phyloP scores from a whole-genome alignment of 1,140 invertebrate species.

The Drosophila sp. region DNA sequence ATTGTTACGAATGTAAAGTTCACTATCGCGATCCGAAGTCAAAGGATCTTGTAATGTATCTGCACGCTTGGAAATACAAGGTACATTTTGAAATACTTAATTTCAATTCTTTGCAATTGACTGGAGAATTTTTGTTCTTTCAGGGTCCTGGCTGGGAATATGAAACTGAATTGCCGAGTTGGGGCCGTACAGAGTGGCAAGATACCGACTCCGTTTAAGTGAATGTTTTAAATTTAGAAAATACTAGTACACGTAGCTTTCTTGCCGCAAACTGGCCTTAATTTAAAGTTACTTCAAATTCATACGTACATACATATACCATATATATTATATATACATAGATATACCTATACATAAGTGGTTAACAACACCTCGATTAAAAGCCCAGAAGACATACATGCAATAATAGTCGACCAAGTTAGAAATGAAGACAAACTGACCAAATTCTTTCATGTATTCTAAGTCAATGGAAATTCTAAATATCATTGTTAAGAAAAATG shows the following conservation, averaged over 20 bases:
- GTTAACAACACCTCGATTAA: background rate
- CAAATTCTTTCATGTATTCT: constrained; percentile 27
- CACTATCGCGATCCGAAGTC: constrained; percentile 95
- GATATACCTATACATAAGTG: background rate
- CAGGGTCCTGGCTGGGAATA: constrained; percentile 95
- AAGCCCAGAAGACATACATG: constrained; percentile 8
- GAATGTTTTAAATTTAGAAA: constrained; percentile 15
- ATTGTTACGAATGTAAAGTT: constrained; percentile 96
- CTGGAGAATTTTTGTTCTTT: constrained; percentile 38
- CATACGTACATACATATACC: background rate
- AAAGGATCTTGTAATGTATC: constrained; percentile 96
- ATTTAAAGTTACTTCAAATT: constrained; percentile 8
- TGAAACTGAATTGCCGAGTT: constrained; percentile 93
- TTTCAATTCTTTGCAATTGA: background rate
- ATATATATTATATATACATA: background rate
- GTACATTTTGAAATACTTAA: constrained; percentile 58
- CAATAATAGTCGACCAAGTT: constrained; percentile 11
- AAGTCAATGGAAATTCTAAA: constrained; percentile 38
- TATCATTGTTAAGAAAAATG: constrained; percentile 45
- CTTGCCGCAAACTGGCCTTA: constrained; percentile 12
- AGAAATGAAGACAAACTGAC: constrained; percentile 43
- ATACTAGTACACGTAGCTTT: constrained; percentile 1
- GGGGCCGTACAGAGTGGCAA: constrained; percentile 93
- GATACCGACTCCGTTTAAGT: constrained; percentile 70
- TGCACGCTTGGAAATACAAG: constrained; percentile 96